Base-by-base conservation (phyloP, 2,113 vertebrate species). In the Dendropsophus ebraccatus region DNA sequence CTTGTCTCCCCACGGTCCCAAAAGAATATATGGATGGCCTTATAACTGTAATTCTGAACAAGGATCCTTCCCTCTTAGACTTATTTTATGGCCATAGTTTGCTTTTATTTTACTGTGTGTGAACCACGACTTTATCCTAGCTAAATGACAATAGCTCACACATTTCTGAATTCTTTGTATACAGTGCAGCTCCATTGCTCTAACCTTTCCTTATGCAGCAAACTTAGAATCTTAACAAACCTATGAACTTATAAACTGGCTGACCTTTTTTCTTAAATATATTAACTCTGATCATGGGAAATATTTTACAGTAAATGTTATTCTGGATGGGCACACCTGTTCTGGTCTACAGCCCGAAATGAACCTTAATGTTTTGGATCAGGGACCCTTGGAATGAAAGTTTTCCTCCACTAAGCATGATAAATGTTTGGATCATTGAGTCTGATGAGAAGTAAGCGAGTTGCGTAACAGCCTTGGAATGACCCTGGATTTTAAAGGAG, bases 301-400 rank as follows among this genome's bases (percentile, higher is more conserved):
- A 56, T 84, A 75, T 23, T 62, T 49, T 60, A 28, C n/a, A 74
- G 37, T 41, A 56, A 84, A 37, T 60, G 37, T 62, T 75, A 74
- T 60, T 60, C 14, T 75, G 82, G 50, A 5, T n/a, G 47, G 54
- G 37, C 82, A 62, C 50, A 74, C 69, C 35, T 60, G 70, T 60
- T 84, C 54, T 60, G 70, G 35, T 84, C 82, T 73, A 62, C 50
- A 45, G 50, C 37, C 23, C 74, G 50, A 74, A 74, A 58, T 45
- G 17, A 84, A 75, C 70, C 52, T 58, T 30, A 60, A 35, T 75
- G 82, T 62, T 84, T 60, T 84, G 82, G 82, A 84, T 84, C 82
- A 84, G 70, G n/a, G 23, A 84, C 82, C 54, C 30, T 52, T 54
- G 47, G 47, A 82, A 82, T 82, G 81, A 52, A 47, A n/a, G 70